Percentiles rank a stretch among this genome's conserved stretches.
These are phyloP conservation scores for Lepus townsendii DNA, from an alignment of 2,797 vertebrate genomes.

Conservation along the genomic window DNA sequence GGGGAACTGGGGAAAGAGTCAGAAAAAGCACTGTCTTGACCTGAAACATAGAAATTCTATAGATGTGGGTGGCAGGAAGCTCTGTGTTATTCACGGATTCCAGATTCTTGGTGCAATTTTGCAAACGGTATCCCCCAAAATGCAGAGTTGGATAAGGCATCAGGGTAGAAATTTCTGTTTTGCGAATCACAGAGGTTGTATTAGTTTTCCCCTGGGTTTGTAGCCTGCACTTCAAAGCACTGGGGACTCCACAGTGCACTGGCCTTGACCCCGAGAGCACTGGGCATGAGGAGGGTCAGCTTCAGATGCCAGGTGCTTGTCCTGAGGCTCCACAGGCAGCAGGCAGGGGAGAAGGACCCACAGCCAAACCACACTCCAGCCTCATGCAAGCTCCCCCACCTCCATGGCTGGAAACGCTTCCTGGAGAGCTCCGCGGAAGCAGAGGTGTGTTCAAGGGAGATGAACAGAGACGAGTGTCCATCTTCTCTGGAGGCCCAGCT, in stretches of 20 bases:
- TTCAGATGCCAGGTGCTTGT: background rate
- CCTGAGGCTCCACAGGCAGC: accelerated
- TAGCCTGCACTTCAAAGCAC: background rate
- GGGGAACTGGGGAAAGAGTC: background rate
- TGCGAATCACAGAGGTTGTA: background rate
- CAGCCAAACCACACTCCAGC: too few relatives aligned
- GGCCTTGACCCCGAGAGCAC: background rate
- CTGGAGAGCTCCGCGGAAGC: background rate
- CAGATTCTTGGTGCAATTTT: background rate
- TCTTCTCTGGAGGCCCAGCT: slow-evolving; percentile 30
- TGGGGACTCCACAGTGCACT: background rate
- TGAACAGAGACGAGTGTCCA: background rate
- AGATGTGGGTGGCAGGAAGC: accelerated
- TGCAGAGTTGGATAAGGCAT: background rate
- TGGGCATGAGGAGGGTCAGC: background rate
- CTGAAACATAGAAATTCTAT: background rate
- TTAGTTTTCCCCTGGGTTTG: background rate
- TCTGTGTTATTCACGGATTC: accelerated
- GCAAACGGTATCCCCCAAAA: background rate
- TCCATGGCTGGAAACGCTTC: background rate
- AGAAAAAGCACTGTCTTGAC: background rate
- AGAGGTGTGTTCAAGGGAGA: background rate
- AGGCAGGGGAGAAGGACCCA: background rate
- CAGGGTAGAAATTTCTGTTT: background rate
- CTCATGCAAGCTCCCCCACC: accelerated